These are phyloP conservation scores for Clangula hyemalis DNA, from an alignment of 2,797 vertebrate species.

Conservation along the genomic window DNA sequence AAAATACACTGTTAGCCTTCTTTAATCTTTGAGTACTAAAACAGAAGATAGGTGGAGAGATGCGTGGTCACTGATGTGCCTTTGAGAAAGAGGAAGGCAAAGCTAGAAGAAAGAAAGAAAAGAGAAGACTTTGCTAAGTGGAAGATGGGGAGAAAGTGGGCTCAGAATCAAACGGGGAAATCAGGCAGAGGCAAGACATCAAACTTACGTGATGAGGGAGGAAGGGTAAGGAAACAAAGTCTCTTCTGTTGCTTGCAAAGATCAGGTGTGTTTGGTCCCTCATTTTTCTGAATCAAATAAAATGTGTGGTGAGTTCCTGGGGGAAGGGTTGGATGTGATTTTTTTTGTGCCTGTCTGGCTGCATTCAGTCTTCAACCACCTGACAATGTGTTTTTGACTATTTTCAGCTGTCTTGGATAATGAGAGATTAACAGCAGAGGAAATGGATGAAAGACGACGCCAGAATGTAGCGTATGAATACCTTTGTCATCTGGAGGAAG, in stretches of 20 bases:
- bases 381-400: not conserved
- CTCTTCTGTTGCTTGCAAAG: not conserved
- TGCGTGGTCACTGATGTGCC: not conserved
- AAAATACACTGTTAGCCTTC: not conserved
- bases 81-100: not conserved
- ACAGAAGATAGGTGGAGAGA: not conserved
- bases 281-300: not conserved
- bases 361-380: not conserved
- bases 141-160: not conserved
- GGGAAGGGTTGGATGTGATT: not conserved
- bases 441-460: conserved; percentile 95
- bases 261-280: not conserved
- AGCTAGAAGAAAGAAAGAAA: not conserved
- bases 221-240: not conserved
- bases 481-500: conserved; percentile 97
- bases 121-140: not conserved
- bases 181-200: not conserved
- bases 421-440: conserved; percentile 97
- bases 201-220: not conserved
- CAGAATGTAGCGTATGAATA: conserved; percentile 99
- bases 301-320: not conserved
- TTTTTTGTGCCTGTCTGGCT: not conserved
- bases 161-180: not conserved
- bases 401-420: conserved; percentile 93
- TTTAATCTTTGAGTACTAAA: not conserved